These are phyloP conservation scores for Myocastor coypus DNA, from an alignment of 2,113 vertebrate genomes.

Conservation along the genomic window DNA sequence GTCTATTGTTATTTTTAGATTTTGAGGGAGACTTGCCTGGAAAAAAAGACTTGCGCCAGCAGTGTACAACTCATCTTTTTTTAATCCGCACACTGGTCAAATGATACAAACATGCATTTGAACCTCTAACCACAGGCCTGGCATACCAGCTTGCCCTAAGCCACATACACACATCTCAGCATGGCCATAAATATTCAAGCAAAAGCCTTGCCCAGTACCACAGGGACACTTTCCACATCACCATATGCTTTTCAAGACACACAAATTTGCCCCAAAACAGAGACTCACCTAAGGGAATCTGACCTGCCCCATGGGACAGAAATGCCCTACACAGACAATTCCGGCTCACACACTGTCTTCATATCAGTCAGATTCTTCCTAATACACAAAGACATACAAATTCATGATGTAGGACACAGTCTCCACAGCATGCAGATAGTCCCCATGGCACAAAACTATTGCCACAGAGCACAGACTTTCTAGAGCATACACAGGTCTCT, in stretches of 20 bases:
- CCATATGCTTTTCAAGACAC: neutral
- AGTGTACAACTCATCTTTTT: neutral
- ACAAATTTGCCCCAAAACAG: neutral
- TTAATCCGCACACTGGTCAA: neutral
- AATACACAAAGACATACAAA: neutral
- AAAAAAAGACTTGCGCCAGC: neutral
- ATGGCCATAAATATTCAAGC: neutral
- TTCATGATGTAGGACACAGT: neutral
- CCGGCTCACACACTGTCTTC: neutral
- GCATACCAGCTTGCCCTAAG: neutral
- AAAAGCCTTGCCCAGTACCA: neutral
- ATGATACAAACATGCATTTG: neutral
- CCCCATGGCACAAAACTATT: neutral
- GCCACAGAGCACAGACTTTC: neutral
- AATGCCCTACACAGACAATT: neutral
- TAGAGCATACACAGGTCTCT: too few species aligned
- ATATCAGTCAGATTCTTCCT: neutral
- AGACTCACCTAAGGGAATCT: neutral
- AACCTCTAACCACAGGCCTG: neutral
- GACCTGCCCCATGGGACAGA: neutral
- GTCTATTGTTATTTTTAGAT: constrained; percentile 58
- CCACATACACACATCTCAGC: neutral
- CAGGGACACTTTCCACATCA: too few species aligned
- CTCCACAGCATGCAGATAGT: neutral
- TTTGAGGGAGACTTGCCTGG: constrained; percentile 36